Evolutionary conservation across 1,140 invertebrate species (phyloP).

Genomic region (Penaeus japonicus): DNA sequence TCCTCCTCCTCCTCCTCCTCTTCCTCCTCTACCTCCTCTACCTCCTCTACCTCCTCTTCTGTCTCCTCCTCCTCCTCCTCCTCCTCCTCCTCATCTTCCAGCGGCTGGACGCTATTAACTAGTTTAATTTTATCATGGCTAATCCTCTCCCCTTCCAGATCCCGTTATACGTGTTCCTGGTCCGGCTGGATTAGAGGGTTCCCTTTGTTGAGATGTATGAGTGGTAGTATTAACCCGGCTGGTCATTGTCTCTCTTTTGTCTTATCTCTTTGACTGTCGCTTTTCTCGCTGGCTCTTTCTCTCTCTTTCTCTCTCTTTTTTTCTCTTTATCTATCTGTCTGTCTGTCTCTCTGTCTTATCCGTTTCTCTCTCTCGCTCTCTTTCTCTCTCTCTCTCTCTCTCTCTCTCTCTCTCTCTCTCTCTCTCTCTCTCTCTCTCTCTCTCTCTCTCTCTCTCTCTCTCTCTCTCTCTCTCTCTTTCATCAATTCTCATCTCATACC

Average conservation of each 20-base stretch:
- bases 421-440: constrained; percentile 28
- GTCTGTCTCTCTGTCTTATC: background rate
- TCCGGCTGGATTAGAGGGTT: no score
- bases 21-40: no score
- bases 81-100: background rate
- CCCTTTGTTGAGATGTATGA: no score
- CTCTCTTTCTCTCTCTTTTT: background rate
- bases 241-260: background rate
- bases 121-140: no score
- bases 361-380: no score
- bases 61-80: background rate
- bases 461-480: constrained; percentile 23
- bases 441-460: constrained; percentile 6
- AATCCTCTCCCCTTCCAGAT: no score
- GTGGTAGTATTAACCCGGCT: no score
- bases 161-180: no score
- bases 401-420: background rate
- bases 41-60: no score
- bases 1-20: background rate
- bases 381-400: background rate
- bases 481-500: background rate
- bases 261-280: no score
- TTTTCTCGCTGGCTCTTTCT: no score
- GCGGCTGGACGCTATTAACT: no score
- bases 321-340: background rate